These are phyloP conservation scores for Nyctibius bracteatus DNA, from an alignment of 2,113 vertebrate species.

Conservation along the genomic window DNA sequence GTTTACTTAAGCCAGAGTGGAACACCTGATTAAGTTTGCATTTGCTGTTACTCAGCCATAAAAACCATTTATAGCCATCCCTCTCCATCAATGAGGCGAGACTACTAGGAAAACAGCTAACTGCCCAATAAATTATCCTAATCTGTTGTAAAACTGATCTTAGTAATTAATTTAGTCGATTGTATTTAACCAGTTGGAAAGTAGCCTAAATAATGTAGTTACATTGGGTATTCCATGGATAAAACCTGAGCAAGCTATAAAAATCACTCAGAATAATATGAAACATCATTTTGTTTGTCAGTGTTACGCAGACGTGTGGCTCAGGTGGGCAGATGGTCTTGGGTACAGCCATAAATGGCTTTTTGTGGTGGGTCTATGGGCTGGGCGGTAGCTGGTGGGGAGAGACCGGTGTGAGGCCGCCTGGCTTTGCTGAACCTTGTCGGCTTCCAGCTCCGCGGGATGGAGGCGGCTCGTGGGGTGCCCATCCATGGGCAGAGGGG, in stretches of 20 bases:
- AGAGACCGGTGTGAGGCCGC: background rate
- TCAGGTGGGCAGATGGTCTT: background rate
- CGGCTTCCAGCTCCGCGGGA: background rate
- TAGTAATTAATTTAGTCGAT: constrained; percentile 55
- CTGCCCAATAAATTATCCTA: constrained; percentile 39
- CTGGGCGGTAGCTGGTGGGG: background rate
- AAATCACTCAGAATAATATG: background rate
- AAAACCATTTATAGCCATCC: constrained; percentile 37
- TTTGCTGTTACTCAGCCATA: background rate
- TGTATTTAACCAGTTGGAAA: constrained; percentile 28
- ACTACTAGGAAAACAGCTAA: constrained; percentile 53
- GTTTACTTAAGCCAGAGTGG: background rate
- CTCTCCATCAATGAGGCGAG: constrained; percentile 44
- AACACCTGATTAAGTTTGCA: background rate
- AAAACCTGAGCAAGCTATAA: constrained; percentile 11
- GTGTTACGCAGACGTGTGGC: background rate
- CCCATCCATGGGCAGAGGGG: fast-evolving
- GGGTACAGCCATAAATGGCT: background rate
- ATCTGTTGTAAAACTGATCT: constrained; percentile 38
- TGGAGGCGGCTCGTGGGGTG: background rate
- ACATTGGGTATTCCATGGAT: background rate
- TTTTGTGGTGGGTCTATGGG: background rate
- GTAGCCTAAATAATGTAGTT: constrained; percentile 35
- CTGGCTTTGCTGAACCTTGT: fast-evolving
- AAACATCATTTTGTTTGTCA: background rate